Evolutionary conservation across 2,888 invertebrate species (phyloP), one percentile per base, ranked within the genome.

Genomic region (Apoderus coryli): DNA sequence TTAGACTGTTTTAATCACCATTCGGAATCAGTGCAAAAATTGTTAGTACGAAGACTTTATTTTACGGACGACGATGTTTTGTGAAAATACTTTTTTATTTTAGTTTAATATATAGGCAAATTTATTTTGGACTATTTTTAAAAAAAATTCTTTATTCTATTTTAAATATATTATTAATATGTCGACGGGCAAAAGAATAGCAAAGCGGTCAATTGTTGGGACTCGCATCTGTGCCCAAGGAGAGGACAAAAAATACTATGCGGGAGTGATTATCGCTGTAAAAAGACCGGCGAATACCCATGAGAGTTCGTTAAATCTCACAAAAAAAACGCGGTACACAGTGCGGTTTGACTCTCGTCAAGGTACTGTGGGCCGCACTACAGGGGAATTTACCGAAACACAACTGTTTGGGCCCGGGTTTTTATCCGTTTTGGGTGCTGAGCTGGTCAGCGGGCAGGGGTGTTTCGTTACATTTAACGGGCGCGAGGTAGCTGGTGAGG

Each of bases 131-230:
- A n/a, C n/a, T n/a, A n/a, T n/a, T n/a, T n/a, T n/a, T n/a, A n/a
- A n/a, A n/a, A n/a, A n/a, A n/a, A n/a, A n/a, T n/a, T n/a, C n/a
- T n/a, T n/a, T n/a, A n/a, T n/a, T n/a, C n/a, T n/a, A n/a, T 25
- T 14, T 31, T 31, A 29, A 30, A 27, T 25, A 32, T 26, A 33
- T 28, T 15, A 22, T 23, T 16, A 67, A 58, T 56, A 89, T 89
- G 89, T 86, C 88, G 60, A 86, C 88, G 49, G 88, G 89, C 49
- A 90, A 89, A 63, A 72, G 93, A 49, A 67, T 93, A 54, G 90
- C 93, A 44, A 95, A 93, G 67, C 76, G 95, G 55, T 92, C 92
- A 54, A 93, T 95, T 53, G 79, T 93, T 54, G 93, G 93, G n/a
- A 93, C 92, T 52, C 76, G 90, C 53, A 89, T 95, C 41, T 86